Evolutionary conservation across 2,888 invertebrate species (phyloP).

Genomic region (Caenorhabditis sulstoni): DNA sequence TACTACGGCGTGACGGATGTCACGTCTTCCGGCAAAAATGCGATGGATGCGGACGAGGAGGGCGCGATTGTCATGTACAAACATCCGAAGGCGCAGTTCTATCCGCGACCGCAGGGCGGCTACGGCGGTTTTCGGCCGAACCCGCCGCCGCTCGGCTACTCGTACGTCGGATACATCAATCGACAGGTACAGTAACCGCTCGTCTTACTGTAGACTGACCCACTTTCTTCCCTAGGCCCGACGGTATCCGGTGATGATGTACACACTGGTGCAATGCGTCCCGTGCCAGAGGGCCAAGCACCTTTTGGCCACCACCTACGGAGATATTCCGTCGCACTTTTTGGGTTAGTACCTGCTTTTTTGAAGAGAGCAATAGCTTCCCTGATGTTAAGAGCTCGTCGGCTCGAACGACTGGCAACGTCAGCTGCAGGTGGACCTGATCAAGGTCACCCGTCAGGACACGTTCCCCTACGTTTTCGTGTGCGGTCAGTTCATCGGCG

Average conservation of each 20-base stretch:
- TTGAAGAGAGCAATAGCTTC: no score
- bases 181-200: no score
- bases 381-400: slow-evolving; percentile 71
- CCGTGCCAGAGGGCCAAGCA: slow-evolving; percentile 79
- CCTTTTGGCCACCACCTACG: slow-evolving; percentile 76
- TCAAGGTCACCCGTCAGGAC: slow-evolving; percentile 77
- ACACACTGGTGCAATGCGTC: slow-evolving; percentile 77
- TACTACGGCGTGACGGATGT: no score
- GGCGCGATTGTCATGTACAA: slow-evolving; percentile 12
- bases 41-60: no score
- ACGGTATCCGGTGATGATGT: slow-evolving; percentile 75
- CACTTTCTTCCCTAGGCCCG: slow-evolving; percentile 49
- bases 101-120: slow-evolving; percentile 41
- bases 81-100: slow-evolving; percentile 31
- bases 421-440: slow-evolving; percentile 78
- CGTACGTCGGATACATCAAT: slow-evolving; percentile 76
- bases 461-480: slow-evolving; percentile 80
- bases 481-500: slow-evolving; percentile 79
- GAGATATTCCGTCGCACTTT: slow-evolving; percentile 78
- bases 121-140: slow-evolving; percentile 50
- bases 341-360: slow-evolving; percentile 66
- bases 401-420: slow-evolving; percentile 80
- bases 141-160: slow-evolving; percentile 63
- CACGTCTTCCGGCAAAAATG: no score
- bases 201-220: neutral